A percentile compares a stretch with the other conserved stretches of the same genome.
These are phyloP conservation scores for Wiebesia pumilae DNA, from an alignment of 1,140 invertebrate species.

Conservation along the genomic window DNA sequence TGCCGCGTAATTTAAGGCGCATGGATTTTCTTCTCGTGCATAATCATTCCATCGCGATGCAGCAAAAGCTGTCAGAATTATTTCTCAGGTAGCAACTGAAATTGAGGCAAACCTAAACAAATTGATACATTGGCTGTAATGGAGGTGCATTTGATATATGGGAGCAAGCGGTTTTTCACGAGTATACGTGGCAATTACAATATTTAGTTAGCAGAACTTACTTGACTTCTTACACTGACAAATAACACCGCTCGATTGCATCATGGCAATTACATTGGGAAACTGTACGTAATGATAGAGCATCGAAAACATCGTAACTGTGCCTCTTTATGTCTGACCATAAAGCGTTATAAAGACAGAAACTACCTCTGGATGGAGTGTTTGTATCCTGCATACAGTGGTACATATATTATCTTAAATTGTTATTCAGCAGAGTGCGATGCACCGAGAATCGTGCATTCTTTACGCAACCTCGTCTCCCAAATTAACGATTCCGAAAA, in stretches of 20 bases:
- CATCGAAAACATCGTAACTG: conserved; percentile 7
- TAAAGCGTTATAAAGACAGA: background rate
- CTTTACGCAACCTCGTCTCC: background rate
- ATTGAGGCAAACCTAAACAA: conserved; percentile 27
- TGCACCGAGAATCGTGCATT: background rate
- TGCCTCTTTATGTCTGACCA: background rate
- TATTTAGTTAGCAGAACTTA: conserved; percentile 4
- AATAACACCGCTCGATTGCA: background rate
- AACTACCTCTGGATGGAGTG: background rate
- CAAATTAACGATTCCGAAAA: background rate
- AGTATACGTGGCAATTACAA: background rate
- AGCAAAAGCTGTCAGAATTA: background rate
- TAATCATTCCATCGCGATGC: background rate
- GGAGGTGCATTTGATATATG: background rate
- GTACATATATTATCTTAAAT: background rate
- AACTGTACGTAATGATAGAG: background rate
- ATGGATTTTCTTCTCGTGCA: background rate
- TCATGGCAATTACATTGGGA: conserved; percentile 2
- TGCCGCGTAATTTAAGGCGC: background rate
- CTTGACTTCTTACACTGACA: conserved; percentile 1
- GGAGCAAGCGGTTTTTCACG: background rate
- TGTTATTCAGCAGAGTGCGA: background rate
- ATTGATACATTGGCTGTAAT: conserved; percentile 2
- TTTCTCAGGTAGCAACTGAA: background rate
- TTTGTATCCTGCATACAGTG: background rate